phyloP scores from a whole-genome alignment of 2,113 vertebrate genomes.

The Oophaga pumilio region DNA sequence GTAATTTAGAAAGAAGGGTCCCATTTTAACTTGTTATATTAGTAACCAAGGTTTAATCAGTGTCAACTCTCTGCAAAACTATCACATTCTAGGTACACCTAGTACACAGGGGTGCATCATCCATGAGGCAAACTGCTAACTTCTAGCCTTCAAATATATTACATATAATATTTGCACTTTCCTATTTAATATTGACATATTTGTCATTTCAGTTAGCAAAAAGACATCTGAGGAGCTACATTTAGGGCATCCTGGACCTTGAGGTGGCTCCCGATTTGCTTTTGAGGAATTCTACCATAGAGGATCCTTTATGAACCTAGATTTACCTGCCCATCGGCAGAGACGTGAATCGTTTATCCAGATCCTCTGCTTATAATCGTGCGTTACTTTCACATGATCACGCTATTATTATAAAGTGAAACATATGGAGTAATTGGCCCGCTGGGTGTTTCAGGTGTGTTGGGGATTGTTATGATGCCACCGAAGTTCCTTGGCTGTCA shows the following conservation, averaged over 20 bases:
- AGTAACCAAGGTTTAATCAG: no score
- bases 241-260: not conserved
- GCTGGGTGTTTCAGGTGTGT: not conserved
- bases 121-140: no score
- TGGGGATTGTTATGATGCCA: not conserved
- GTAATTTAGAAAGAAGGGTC: no score
- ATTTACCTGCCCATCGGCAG: not conserved
- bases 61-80: no score
- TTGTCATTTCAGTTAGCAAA: not conserved
- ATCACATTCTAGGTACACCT: no score
- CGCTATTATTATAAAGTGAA: slow-evolving; percentile 7
- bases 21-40: no score
- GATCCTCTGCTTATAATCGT: not conserved
- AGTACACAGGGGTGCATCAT: no score
- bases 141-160: no score
- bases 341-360: not conserved
- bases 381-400: not conserved
- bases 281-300: no score
- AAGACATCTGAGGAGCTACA: not conserved
- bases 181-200: not conserved
- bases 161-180: no score
- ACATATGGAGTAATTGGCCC: not conserved
- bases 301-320: no score
- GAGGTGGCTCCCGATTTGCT: no score
- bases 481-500: not conserved